phyloP scores from a whole-genome alignment of 1,140 invertebrate genomes.

The Scaptodrosophila lebanonensis region DNA sequence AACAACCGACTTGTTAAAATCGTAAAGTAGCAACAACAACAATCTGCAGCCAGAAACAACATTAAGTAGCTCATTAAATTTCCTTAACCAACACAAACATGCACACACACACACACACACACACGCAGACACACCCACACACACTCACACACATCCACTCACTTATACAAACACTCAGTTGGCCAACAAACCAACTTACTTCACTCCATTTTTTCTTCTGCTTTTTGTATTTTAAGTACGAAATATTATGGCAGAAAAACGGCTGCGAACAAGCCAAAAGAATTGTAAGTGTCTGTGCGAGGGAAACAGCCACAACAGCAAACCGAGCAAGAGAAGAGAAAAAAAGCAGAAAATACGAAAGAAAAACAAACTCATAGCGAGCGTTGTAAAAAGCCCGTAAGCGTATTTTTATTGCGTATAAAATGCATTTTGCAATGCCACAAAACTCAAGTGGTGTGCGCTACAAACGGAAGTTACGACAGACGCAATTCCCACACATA shows the following conservation, averaged over 20 bases:
- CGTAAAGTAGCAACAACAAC: slow-evolving; percentile 37
- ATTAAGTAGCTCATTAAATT: slow-evolving; percentile 74
- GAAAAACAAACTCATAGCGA: slow-evolving; percentile 16
- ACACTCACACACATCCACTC: slow-evolving; percentile 17
- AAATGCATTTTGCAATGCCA: slow-evolving; percentile 73
- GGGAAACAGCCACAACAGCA: slow-evolving; percentile 25
- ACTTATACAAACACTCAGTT: slow-evolving; percentile 18
- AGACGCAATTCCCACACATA: slow-evolving; percentile 8
- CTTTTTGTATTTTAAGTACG: slow-evolving; percentile 62
- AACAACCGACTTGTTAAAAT: slow-evolving; percentile 68
- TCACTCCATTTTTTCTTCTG: not conserved
- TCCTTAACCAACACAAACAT: slow-evolving; percentile 37
- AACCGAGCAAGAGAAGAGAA: slow-evolving; percentile 1
- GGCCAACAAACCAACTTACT: slow-evolving; percentile 51
- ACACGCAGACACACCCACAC: slow-evolving; percentile 1
- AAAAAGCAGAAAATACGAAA: too few species aligned
- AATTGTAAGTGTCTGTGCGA: slow-evolving; percentile 2
- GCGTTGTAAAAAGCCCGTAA: slow-evolving; percentile 61
- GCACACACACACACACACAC: slow-evolving; percentile 18
- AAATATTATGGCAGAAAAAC: slow-evolving; percentile 67
- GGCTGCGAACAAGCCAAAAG: slow-evolving; percentile 39
- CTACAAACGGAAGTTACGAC: slow-evolving; percentile 64
- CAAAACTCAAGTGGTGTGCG: slow-evolving; percentile 66
- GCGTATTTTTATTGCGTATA: slow-evolving; percentile 74
- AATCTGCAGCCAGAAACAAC: slow-evolving; percentile 50